phyloP scores from a whole-genome alignment of 1,140 invertebrate genomes.

The Calliphora vicina region DNA sequence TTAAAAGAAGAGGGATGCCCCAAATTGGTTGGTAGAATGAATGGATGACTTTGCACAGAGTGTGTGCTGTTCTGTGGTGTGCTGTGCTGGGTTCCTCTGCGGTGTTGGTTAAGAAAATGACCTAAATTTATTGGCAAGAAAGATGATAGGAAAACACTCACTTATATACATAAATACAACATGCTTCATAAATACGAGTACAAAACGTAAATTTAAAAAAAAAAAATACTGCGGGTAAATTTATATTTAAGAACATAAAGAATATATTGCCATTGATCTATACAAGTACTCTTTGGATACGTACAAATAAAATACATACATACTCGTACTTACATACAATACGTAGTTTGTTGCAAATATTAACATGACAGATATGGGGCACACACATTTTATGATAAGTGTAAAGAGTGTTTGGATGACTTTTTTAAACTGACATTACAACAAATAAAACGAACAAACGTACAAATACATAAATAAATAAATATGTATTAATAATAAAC shows the following conservation, averaged over 20 bases:
- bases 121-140: slow-evolving; percentile 4
- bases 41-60: background rate
- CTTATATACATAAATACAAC: background rate
- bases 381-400: slow-evolving; percentile 2
- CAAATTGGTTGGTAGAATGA: background rate
- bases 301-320: too few species aligned
- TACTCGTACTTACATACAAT: too few species aligned
- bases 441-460: background rate
- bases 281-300: background rate
- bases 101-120: background rate
- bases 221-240: background rate
- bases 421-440: background rate
- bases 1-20: background rate
- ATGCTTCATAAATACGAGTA: background rate
- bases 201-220: background rate
- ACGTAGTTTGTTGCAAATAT: background rate
- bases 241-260: background rate
- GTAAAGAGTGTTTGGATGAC: background rate
- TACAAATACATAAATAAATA: too few species aligned
- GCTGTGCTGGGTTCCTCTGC: background rate
- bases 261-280: too few species aligned
- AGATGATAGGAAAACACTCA: slow-evolving; percentile 8
- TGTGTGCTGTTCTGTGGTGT: background rate
- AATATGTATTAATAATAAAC: background rate
- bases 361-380: background rate